Evolutionary conservation across 2,888 invertebrate genomes (phyloP), one percentile per base, ranked within the genome.

Genomic region (Euplexia lucipara): DNA sequence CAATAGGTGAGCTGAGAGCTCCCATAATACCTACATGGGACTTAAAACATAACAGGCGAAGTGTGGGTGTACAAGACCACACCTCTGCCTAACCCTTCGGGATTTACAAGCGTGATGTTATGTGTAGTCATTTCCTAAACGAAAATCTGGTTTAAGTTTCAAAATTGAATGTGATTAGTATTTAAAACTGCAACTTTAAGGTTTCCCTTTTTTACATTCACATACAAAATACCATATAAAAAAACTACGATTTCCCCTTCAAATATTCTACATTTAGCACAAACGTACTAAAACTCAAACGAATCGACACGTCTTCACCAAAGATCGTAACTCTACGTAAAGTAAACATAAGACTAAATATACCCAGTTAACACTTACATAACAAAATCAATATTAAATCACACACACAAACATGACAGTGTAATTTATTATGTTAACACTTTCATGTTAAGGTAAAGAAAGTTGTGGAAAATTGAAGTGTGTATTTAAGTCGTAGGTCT

Each of bases 281-380:
- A 9, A 14, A 35, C 7, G 6, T 45, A 18, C 6, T 32, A 53
- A 72, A 35, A 51, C 4, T 34, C 30, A 14, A 32, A 30, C 8
- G 34, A 48, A n/a, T 22, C 34, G 9, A 44, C 53, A 44, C 26
- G 20, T 10, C 8, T 5, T 10, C 35, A 16, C 18, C 3, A 53
- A 42, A 56, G 12, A 51, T 70, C 59, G 59, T 42, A 44, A 73
- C 42, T 26, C 5, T 10, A 1, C 18, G 26, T 16, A 44, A 69
- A 44, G 18, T 69, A 70, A 70, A 75, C 70, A 75, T 39, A 35
- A 1, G 1, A 1, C 42, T 70, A 57, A 18, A 52, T 4, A 52
- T 52, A 70, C 42, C 53, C 39, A 42, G 18, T 52, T 57, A 14
- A 32, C 54, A 56, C 52, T 44, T 20, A 41, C 45, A 22, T 56